Conservation (phyloP, 1,140 invertebrate genomes). For the Sycophaga agraensis region DNA sequence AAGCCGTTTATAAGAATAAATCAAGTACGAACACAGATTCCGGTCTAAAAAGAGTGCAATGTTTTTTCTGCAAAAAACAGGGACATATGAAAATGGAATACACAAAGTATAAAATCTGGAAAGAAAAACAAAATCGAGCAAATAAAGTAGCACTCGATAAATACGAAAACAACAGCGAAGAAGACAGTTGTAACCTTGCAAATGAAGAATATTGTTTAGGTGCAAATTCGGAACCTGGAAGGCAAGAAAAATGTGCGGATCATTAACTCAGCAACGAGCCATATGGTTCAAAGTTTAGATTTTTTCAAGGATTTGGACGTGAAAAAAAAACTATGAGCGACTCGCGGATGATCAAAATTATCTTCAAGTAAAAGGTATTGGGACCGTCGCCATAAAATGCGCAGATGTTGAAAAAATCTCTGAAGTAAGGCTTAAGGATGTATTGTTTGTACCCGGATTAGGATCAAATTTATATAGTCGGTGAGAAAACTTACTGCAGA, state of each 20-base stretch:
- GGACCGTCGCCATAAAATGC: slow-evolving; percentile 4
- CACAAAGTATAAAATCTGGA: slow-evolving; percentile 22
- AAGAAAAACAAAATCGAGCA: slow-evolving; percentile 18
- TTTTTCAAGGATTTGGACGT: slow-evolving; percentile 23
- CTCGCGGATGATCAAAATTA: not conserved
- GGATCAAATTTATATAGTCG: slow-evolving; percentile 36
- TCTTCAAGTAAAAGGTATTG: slow-evolving; percentile 3
- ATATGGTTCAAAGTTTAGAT: slow-evolving; percentile 28
- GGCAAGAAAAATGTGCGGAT: slow-evolving; percentile 21
- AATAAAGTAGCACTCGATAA: slow-evolving; percentile 3
- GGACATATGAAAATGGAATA: slow-evolving; percentile 30
- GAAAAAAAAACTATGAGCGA: not conserved
- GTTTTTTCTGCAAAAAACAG: slow-evolving; percentile 25
- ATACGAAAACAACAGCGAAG: not conserved
- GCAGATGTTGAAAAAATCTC: slow-evolving; percentile 1
- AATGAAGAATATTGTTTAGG: not conserved
- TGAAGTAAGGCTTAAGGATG: slow-evolving; percentile 38
- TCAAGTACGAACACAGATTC: not conserved
- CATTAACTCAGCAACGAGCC: slow-evolving; percentile 30
- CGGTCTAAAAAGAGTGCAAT: too few species aligned
- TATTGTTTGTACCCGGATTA: slow-evolving; percentile 41
- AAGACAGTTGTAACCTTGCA: not conserved
- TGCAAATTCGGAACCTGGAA: not conserved
- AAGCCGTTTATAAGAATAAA: too few species aligned
- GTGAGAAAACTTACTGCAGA: not conserved